Conservation (phyloP, 1,140 invertebrate genomes). For the Brachionus sp. region DNA sequence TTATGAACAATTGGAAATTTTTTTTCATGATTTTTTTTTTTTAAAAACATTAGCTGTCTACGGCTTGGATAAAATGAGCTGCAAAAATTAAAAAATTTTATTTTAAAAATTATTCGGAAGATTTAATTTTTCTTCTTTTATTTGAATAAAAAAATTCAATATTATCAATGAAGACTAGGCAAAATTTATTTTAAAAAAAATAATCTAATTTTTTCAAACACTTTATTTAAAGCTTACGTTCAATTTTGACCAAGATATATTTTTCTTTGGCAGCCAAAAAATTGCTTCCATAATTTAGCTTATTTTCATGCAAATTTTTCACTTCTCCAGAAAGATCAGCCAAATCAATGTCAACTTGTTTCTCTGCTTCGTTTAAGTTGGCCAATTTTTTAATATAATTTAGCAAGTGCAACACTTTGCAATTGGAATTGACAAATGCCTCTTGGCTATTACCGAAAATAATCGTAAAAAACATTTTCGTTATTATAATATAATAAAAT, state of each 20-base stretch:
- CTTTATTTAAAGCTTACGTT: background rate
- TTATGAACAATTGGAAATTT: no score
- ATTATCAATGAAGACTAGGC: no score
- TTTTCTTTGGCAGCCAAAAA: conserved; percentile 18
- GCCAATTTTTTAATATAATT: conserved; percentile 16
- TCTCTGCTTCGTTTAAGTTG: background rate
- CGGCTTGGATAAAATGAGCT: no score
- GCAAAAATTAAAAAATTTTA: no score
- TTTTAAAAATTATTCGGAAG: no score
- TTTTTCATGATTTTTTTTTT: no score
- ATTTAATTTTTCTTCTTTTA: no score
- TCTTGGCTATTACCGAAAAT: background rate
- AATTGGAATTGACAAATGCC: conserved; percentile 13
- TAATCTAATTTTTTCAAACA: no score
- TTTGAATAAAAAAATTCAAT: no score
- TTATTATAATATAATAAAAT: background rate
- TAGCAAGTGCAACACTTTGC: conserved; percentile 3
- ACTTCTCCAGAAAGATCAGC: conserved; percentile 15
- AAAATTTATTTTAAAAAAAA: no score
- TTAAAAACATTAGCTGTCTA: no score
- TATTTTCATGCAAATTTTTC: conserved; percentile 40
- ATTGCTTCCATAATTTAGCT: background rate
- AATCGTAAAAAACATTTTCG: conserved; percentile 15
- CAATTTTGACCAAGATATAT: conserved; percentile 27
- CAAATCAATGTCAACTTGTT: background rate